Percentiles rank a stretch among this genome's conserved stretches.
Conservation (phyloP, 2,113 vertebrate genomes). For the Thermophis baileyi region DNA sequence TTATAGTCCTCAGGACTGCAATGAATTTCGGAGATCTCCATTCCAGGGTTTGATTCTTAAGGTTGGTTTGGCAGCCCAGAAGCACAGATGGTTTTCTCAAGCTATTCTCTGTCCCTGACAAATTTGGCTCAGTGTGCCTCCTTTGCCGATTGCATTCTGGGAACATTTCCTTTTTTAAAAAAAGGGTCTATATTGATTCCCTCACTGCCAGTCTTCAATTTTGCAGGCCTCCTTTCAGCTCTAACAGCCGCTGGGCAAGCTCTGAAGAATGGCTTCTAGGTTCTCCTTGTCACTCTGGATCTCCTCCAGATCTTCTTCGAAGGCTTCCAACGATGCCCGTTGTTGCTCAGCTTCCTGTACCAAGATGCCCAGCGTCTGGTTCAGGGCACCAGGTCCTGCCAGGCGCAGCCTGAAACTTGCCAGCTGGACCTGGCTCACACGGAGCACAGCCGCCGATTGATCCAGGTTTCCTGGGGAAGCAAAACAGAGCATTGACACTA, state of each 20-base stretch:
- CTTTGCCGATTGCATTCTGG: not conserved
- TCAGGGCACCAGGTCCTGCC: conserved; percentile 60
- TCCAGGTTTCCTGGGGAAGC: conserved; percentile 47
- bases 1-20: not conserved
- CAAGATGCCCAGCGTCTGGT: conserved; percentile 75
- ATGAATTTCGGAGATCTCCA: not conserved
- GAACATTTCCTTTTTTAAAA: not conserved
- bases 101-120: not conserved
- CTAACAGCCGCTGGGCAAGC: conserved; percentile 77
- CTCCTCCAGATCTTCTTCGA: conserved; percentile 79
- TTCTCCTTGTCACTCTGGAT: conserved; percentile 81
- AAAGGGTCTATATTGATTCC: not conserved
- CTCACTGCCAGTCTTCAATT: too few relatives aligned
- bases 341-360: conserved; percentile 74
- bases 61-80: not conserved
- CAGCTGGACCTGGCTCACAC: conserved; percentile 69
- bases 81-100: too few relatives aligned
- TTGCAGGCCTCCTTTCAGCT: conserved; percentile 48
- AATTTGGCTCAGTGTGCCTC: not conserved
- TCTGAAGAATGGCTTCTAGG: conserved; percentile 81
- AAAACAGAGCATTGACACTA: not conserved
- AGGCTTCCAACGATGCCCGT: conserved; percentile 67
- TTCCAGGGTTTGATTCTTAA: not conserved
- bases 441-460: conserved; percentile 66
- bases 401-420: conserved; percentile 71